Evolutionary conservation across 2,113 vertebrate genomes (phyloP), one percentile per base, ranked within the genome.

Genomic region (Psettodes erumei): DNA sequence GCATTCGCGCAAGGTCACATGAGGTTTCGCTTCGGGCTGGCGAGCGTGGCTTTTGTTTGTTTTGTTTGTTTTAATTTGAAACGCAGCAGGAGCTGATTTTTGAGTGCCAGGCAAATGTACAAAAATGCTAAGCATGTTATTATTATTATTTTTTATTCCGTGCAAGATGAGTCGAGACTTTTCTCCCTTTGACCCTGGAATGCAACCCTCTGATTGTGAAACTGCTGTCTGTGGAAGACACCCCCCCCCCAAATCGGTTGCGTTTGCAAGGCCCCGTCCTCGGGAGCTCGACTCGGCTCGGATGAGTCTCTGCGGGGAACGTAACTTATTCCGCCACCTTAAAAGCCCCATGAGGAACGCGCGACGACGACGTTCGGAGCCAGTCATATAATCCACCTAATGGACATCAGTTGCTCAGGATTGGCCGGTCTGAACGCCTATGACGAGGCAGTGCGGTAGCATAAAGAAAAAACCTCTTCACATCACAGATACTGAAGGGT

Each of bases 321-420:
- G 21, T 16, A 51, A 67, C 40, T 19, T 32, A 78, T 59, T 55
- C 43, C 33, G 12, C n/a, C 32, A 48, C 42, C 56, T 64, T 30
- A 21, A 19, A 32, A 80, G 60, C 86, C 77, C 54, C 32, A 79
- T 19, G 42, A 64, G 55, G 63, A 82, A 70, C 63, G 54, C 67
- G n/a, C n/a, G n/a, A 59, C 59, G 75, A 61, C 58, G 77, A 81
- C 73, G 71, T 81, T 18, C 63, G 77, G 79, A 75, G 75, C 56
- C 8, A 42, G 76, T 71, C 71, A 87, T 51, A 35, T 43, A 72
- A 87, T 77, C 70, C 66, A 21, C 47, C 43, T 19, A 38, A 75
- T 30, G 19, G 48, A 23, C 43, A 45, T 18, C 19, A n/a, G 28
- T 16, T 40, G 56, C 71, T 54, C 16, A 42, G 32, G 16, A 43